phyloP scores from a whole-genome alignment of 2,797 vertebrate genomes.

The Threskiornis aethiopicus region DNA sequence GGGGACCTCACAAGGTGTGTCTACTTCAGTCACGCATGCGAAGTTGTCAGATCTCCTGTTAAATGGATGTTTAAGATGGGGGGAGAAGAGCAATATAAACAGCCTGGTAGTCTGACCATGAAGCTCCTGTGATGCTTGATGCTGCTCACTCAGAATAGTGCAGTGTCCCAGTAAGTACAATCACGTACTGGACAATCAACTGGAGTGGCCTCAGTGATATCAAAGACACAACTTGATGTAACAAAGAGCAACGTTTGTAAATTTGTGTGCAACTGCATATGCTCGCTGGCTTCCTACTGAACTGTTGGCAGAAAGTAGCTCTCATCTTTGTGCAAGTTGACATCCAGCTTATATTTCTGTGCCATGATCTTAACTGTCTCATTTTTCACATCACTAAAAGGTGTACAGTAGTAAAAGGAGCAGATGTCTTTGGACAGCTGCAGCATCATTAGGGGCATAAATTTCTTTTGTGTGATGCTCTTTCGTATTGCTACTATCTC shows the following conservation, averaged over 20 bases:
- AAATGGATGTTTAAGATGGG: neutral
- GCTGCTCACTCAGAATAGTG: neutral
- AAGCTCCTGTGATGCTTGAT: neutral
- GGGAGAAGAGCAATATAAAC: neutral
- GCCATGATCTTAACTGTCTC: neutral
- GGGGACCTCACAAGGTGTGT: neutral
- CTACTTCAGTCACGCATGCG: neutral
- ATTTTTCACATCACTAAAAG: neutral
- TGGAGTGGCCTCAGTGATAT: neutral
- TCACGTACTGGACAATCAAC: neutral
- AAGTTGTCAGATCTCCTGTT: neutral
- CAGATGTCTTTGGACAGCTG: conserved; percentile 21
- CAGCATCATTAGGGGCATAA: neutral
- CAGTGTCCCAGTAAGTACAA: neutral
- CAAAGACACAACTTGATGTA: neutral
- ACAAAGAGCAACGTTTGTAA: neutral
- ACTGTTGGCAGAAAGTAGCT: neutral
- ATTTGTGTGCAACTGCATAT: neutral
- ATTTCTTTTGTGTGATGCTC: neutral
- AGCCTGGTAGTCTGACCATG: neutral
- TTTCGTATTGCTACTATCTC: neutral
- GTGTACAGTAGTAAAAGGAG: neutral
- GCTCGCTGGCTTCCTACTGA: neutral
- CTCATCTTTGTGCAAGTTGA: neutral
- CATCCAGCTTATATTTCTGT: neutral